Conservation (phyloP, 92 coral and sea anemone genomes). For the Phenganax stokvisi region DNA sequence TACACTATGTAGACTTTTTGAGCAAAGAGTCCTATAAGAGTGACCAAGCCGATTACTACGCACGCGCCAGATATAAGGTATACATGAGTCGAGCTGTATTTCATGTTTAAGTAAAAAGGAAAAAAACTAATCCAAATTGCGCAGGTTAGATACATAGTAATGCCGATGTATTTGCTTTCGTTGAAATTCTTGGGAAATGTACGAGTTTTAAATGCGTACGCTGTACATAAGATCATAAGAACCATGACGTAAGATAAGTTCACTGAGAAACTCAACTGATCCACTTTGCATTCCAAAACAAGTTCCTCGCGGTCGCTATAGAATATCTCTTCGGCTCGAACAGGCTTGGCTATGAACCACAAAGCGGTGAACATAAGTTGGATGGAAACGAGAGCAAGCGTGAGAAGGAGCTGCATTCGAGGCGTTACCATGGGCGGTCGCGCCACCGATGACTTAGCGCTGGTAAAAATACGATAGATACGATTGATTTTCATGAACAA, state of each 20-base stretch:
- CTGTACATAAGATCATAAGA: constrained; percentile 29
- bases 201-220: constrained; percentile 29
- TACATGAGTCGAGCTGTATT: not conserved
- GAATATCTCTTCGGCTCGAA: constrained; percentile 53
- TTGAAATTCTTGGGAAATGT: constrained; percentile 34
- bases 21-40: constrained; percentile 62
- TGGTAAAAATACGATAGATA: constrained; percentile 81
- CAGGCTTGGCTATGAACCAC: constrained; percentile 76
- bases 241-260: constrained; percentile 32
- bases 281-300: constrained; percentile 28
- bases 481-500: constrained; percentile 82
- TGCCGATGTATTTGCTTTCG: constrained; percentile 29
- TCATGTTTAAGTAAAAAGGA: constrained; percentile 25
- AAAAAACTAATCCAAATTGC: constrained; percentile 26
- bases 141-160: constrained; percentile 24
- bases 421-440: constrained; percentile 85
- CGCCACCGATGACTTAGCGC: constrained; percentile 72
- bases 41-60: constrained; percentile 55
- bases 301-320: constrained; percentile 27
- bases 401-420: constrained; percentile 64
- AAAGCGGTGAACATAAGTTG: constrained; percentile 68
- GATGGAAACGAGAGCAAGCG: constrained; percentile 64
- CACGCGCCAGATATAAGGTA: constrained; percentile 33
- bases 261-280: constrained; percentile 29
- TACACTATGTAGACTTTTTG: constrained; percentile 51